These are phyloP conservation scores for Leptopilina clavipes DNA, from an alignment of 1,140 invertebrate genomes.

Conservation along the genomic window DNA sequence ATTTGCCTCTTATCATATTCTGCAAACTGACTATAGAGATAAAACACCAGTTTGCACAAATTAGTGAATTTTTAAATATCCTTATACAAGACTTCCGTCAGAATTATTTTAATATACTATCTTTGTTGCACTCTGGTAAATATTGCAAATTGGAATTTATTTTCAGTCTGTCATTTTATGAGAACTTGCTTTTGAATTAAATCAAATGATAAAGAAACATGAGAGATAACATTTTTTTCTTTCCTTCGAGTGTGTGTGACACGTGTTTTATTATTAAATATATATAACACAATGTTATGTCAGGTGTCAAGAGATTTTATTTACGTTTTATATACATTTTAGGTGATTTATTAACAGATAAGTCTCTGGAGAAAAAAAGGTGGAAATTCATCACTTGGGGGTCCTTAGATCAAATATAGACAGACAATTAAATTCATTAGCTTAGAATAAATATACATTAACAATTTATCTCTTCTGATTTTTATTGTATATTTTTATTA, in stretches of 20 bases:
- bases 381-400: not conserved
- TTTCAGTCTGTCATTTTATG: not conserved
- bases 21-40: not conserved
- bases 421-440: no score
- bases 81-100: not conserved
- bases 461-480: not conserved
- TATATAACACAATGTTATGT: slow-evolving; percentile 12
- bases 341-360: no score
- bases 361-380: not conserved
- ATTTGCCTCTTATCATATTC: not conserved
- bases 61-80: not conserved
- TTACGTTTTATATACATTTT: not conserved
- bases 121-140: not conserved
- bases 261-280: slow-evolving; percentile 25
- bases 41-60: not conserved
- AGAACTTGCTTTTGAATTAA: not conserved
- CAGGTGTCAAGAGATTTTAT: slow-evolving; percentile 17
- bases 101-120: not conserved
- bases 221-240: not conserved
- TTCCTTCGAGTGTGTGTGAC: not conserved
- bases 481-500: no score
- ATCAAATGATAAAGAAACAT: not conserved
- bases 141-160: not conserved
- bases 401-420: no score
- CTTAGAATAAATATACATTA: not conserved